phyloP scores from a whole-genome alignment of 2,113 vertebrate genomes.

The Oryzias curvinotus region DNA sequence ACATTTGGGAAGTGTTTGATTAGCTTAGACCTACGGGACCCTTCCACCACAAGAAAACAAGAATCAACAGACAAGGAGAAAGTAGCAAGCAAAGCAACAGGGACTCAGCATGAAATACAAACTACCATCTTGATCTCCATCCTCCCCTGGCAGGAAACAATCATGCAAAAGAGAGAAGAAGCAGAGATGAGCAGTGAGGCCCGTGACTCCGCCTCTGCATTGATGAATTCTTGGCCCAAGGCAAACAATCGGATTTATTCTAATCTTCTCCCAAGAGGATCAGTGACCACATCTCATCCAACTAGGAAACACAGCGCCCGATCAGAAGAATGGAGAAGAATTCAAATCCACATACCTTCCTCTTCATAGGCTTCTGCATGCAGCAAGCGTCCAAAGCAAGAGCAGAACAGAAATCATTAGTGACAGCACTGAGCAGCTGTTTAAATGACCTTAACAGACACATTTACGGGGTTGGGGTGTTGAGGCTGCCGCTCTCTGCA shows the following conservation, averaged over 20 bases:
- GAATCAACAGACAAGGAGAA: constrained; percentile 37
- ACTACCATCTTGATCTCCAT: constrained; percentile 78
- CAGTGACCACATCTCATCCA: not conserved
- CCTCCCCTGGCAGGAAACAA: constrained; percentile 69
- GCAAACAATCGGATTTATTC: constrained; percentile 8
- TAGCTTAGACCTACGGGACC: constrained; percentile 31
- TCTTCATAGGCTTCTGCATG: constrained; percentile 83
- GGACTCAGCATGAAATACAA: constrained; percentile 68
- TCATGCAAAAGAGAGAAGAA: constrained; percentile 75
- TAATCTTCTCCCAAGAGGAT: constrained; percentile 6
- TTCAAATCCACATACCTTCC: constrained; percentile 76
- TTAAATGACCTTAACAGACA: constrained; percentile 25
- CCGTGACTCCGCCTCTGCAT: constrained; percentile 42
- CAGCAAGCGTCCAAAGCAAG: constrained; percentile 79
- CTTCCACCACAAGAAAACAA: constrained; percentile 39
- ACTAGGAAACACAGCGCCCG: constrained; percentile 25
- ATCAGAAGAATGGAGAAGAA: constrained; percentile 51
- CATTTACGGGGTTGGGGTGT: constrained; percentile 53
- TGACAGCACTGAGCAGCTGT: constrained; percentile 32
- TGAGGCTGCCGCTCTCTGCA: constrained; percentile 23
- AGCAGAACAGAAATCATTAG: constrained; percentile 78
- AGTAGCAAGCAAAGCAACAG: constrained; percentile 63
- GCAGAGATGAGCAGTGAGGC: constrained; percentile 61
- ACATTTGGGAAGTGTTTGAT: constrained; percentile 39
- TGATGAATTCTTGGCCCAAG: constrained; percentile 54